phyloP scores from a whole-genome alignment of 2,888 invertebrate species.

The Drosophila tanythrix region DNA sequence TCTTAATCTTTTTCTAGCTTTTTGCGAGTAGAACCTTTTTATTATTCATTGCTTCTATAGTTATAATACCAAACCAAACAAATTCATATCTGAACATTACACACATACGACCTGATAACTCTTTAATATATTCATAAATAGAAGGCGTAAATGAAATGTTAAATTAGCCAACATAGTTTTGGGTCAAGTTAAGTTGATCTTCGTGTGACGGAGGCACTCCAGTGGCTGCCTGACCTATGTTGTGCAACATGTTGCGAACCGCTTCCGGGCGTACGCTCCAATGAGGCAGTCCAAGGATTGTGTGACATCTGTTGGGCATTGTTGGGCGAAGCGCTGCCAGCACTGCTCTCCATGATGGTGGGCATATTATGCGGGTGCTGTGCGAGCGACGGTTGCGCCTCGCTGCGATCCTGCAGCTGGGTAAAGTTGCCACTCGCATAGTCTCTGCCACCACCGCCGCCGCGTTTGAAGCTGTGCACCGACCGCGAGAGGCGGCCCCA shows the following conservation, averaged over 20 bases:
- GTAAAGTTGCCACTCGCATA: conserved; percentile 54
- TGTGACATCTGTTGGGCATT: conserved; percentile 36
- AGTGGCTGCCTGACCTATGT: conserved; percentile 75
- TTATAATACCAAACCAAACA: neutral
- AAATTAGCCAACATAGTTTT: conserved; percentile 73
- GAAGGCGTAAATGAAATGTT: neutral
- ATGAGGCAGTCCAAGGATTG: conserved; percentile 73
- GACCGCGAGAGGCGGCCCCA: conserved; percentile 85
- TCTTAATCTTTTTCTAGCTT: too few species aligned
- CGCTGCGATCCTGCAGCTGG: conserved; percentile 61
- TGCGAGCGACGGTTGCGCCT: conserved; percentile 35
- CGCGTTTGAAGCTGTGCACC: conserved; percentile 76
- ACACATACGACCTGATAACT: neutral
- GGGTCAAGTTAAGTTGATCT: conserved; percentile 83
- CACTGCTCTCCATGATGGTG: conserved; percentile 84
- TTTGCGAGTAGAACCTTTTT: too few species aligned
- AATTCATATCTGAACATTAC: neutral
- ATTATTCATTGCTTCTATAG: too few species aligned
- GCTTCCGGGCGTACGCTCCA: conserved; percentile 75
- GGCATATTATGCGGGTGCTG: conserved; percentile 81
- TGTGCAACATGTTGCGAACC: conserved; percentile 82
- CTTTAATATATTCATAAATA: neutral
- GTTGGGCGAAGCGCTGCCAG: conserved; percentile 46
- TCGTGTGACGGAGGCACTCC: conserved; percentile 63
- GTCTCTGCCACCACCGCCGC: conserved; percentile 28